These are phyloP conservation scores for Atherix ibis DNA, from an alignment of 2,888 invertebrate genomes.

Conservation along the genomic window DNA sequence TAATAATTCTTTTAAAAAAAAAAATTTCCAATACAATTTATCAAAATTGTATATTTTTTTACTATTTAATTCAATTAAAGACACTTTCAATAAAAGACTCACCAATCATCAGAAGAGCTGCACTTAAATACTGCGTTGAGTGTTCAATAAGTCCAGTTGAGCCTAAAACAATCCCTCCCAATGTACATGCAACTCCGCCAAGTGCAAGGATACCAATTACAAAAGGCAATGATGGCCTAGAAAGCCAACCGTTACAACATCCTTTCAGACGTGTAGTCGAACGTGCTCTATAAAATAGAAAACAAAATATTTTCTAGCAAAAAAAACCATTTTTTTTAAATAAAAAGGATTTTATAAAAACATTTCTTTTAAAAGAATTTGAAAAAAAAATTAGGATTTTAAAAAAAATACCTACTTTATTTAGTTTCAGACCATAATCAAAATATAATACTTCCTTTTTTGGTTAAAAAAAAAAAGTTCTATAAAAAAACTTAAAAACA, in stretches of 20 bases:
- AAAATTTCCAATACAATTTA: no score
- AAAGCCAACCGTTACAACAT: conserved; percentile 17
- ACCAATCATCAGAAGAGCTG: conserved; percentile 30
- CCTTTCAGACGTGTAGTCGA: not conserved
- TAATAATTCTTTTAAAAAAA: conserved; percentile 1
- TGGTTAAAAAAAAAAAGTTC: no score
- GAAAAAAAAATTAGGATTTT: not conserved
- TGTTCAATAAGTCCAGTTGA: conserved; percentile 30
- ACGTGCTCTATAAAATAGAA: conserved; percentile 5
- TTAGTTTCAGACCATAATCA: no score
- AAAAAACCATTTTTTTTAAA: no score
- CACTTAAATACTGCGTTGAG: conserved; percentile 30
- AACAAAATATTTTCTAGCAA: no score
- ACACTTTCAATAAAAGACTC: not conserved
- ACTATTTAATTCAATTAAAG: not conserved
- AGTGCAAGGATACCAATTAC: conserved; percentile 29
- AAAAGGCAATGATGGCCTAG: conserved; percentile 28
- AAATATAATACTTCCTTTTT: no score
- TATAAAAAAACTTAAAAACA: no score
- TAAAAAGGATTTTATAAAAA: no score
- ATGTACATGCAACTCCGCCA: conserved; percentile 29
- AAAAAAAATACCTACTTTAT: no score
- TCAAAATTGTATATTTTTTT: no score
- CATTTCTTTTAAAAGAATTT: not conserved
- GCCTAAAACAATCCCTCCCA: conserved; percentile 30